phyloP scores from a whole-genome alignment of 1,140 invertebrate species.

The Temnothorax nylanderi region DNA sequence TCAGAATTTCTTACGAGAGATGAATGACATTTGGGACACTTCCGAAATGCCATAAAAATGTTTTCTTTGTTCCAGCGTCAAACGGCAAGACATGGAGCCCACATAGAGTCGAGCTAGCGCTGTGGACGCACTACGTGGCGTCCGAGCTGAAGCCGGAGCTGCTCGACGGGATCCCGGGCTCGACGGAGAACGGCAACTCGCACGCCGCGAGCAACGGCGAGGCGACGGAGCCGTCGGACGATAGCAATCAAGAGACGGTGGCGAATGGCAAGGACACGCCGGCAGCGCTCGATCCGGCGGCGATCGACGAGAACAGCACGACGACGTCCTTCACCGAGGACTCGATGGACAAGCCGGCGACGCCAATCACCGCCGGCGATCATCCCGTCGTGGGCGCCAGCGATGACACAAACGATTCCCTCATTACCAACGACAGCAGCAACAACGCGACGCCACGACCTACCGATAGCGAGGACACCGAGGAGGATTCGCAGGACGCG shows the following conservation, averaged over 20 bases:
- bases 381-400: conserved; percentile 74
- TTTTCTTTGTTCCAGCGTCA: conserved; percentile 82
- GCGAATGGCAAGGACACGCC: conserved; percentile 78
- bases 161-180: conserved; percentile 90
- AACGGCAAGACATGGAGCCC: conserved; percentile 90
- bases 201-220: conserved; percentile 83
- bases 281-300: conserved; percentile 78
- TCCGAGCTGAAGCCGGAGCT: conserved; percentile 93
- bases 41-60: neutral
- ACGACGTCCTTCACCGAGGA: conserved; percentile 91
- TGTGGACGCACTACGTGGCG: conserved; percentile 96
- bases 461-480: conserved; percentile 84
- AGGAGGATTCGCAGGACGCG: conserved; percentile 81
- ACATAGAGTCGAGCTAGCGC: conserved; percentile 94
- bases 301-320: conserved; percentile 86
- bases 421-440: conserved; percentile 81
- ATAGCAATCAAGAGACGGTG: conserved; percentile 86
- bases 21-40: neutral
- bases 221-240: conserved; percentile 84
- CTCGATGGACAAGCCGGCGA: conserved; percentile 87
- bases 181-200: conserved; percentile 86
- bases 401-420: conserved; percentile 83
- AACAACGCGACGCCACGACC: conserved; percentile 83
- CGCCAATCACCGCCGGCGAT: conserved; percentile 77
- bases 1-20: neutral